Conservation (phyloP, 1,140 invertebrate genomes). For the Bombus terrestris region DNA sequence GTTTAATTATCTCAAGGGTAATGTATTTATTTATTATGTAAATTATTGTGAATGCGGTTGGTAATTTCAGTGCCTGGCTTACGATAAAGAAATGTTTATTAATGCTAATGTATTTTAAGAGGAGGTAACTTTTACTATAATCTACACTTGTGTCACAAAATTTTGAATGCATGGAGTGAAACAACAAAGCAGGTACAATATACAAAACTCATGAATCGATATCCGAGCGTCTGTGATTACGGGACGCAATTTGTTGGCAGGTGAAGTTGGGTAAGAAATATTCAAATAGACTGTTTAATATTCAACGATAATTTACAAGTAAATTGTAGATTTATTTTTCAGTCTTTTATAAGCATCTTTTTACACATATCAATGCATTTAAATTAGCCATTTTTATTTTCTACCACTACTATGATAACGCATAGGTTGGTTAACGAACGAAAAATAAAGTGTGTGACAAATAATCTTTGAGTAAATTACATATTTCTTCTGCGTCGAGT, state of each 20-base stretch:
- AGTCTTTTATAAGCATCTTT: constrained; percentile 25
- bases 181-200: constrained; percentile 21
- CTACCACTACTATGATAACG: neutral
- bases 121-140: neutral
- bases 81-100: neutral
- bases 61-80: neutral
- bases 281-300: constrained; percentile 57
- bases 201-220: constrained; percentile 37
- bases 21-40: neutral
- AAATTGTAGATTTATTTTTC: constrained; percentile 53
- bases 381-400: constrained; percentile 50
- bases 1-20: neutral
- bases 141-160: neutral
- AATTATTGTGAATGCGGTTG: neutral
- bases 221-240: constrained; percentile 35
- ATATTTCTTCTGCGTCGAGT: neutral
- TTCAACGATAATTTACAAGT: constrained; percentile 59
- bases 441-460: neutral
- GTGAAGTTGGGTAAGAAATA: constrained; percentile 46
- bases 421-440: neutral
- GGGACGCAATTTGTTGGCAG: constrained; percentile 42
- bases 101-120: neutral
- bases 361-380: constrained; percentile 43
- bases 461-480: neutral
- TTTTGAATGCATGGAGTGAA: constrained; percentile 14